Conservation (phyloP, 2,113 vertebrate genomes). For the Ascaphus truei region DNA sequence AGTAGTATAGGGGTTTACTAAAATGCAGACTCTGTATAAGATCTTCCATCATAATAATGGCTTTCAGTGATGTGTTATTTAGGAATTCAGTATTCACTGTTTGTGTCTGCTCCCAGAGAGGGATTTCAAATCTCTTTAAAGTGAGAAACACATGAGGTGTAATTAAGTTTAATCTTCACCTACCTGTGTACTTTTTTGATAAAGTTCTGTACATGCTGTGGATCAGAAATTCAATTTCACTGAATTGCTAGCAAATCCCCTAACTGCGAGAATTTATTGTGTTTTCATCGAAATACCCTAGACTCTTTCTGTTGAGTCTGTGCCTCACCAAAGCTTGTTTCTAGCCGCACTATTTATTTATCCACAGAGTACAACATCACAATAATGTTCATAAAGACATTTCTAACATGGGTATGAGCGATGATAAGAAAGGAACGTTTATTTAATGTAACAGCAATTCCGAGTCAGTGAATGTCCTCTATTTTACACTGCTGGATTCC, state of each 20-base stretch:
- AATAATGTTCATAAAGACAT: background rate
- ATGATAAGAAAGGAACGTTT: too few relatives aligned
- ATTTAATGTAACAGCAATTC: background rate
- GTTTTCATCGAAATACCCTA: constrained; percentile 39
- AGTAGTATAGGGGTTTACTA: too few relatives aligned
- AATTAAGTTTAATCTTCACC: constrained; percentile 41
- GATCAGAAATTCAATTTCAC: constrained; percentile 41
- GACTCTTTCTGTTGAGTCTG: constrained; percentile 12
- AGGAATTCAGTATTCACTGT: constrained; percentile 22
- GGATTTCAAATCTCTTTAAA: constrained; percentile 40
- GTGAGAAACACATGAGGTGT: constrained; percentile 39
- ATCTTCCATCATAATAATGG: too few relatives aligned
- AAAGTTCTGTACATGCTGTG: constrained; percentile 37
- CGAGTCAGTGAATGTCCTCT: background rate
- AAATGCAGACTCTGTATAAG: too few relatives aligned
- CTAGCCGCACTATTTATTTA: background rate
- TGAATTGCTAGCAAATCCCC: constrained; percentile 38
- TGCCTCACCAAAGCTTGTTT: background rate
- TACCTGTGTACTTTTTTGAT: constrained; percentile 6
- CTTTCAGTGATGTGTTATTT: background rate
- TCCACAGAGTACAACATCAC: background rate
- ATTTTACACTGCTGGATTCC: background rate
- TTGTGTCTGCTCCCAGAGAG: constrained; percentile 30
- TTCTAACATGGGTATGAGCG: background rate
- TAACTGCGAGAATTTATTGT: background rate